Evolutionary conservation across 2,113 vertebrate species (phyloP).

Genomic region (Solea senegalensis): DNA sequence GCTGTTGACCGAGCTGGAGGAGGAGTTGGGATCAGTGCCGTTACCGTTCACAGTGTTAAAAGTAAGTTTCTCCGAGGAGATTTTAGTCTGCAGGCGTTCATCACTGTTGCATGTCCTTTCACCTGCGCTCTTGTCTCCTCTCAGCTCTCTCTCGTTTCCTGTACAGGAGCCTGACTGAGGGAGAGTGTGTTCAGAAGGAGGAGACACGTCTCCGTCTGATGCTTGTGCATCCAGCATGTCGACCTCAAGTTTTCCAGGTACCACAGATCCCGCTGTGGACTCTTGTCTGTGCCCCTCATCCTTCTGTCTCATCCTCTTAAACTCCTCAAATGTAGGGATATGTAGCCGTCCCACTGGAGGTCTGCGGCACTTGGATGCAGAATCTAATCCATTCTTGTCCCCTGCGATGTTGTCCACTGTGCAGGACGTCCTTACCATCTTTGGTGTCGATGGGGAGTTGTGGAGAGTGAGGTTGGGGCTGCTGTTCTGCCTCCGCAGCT

Average conservation of each 20-base stretch:
- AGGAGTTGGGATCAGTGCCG: not conserved
- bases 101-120: slow-evolving; percentile 5
- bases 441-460: slow-evolving; percentile 52
- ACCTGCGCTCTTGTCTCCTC: slow-evolving; percentile 7
- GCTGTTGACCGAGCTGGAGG: slow-evolving; percentile 1
- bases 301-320: slow-evolving; percentile 88
- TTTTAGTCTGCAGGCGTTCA: slow-evolving; percentile 5
- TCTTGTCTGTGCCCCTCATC: slow-evolving; percentile 47
- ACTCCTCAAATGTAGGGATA: slow-evolving; percentile 91
- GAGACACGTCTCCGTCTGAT: not conserved
- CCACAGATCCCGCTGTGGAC: slow-evolving; percentile 28
- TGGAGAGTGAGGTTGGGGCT: slow-evolving; percentile 81
- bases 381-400: slow-evolving; percentile 31
- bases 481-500: slow-evolving; percentile 87
- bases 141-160: not conserved
- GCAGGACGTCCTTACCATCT: slow-evolving; percentile 71
- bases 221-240: not conserved
- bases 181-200: not conserved
- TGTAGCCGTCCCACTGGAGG: slow-evolving; percentile 78
- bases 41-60: not conserved
- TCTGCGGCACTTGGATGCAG: slow-evolving; percentile 61
- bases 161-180: not conserved
- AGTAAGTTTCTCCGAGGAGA: slow-evolving; percentile 18
- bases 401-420: slow-evolving; percentile 76
- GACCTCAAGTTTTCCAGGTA: slow-evolving; percentile 10